Evolutionary conservation across 1,140 invertebrate species (phyloP), one percentile per base, ranked within the genome.

Genomic region (Eurosta solidaginis): DNA sequence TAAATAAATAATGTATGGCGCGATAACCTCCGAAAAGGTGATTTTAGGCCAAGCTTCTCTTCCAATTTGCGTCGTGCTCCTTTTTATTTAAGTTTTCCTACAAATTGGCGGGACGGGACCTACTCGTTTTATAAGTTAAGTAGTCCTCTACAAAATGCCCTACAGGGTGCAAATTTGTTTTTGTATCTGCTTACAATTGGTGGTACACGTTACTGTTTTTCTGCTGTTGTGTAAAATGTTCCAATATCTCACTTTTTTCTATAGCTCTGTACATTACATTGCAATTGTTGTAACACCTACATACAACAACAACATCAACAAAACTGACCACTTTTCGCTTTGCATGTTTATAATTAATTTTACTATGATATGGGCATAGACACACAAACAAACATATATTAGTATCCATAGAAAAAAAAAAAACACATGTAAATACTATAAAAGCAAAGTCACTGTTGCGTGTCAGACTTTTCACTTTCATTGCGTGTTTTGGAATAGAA

Each of bases 311-410:
- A 12, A 59, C 3, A 2, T 12, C 3, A n/a, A 33, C 27, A n/a
- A 2, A 3, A 25, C 27, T 54, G 27, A 9, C 54, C 1, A 33
- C 12, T n/a, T 14, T 29, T n/a, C 27, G 27, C 29, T 59, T 59
- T 29, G 54, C 14, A 33, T 59, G 54, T 59, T 59, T 59, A 33
- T 59, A 59, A 59, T 59, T 59, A 33, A 59, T 59, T 33, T 59
- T 29, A 33, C n/a, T n/a, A n/a, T n/a, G n/a, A n/a, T n/a, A n/a
- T n/a, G n/a, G n/a, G n/a, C n/a, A n/a, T n/a, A n/a, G n/a, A n/a
- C n/a, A n/a, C n/a, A n/a, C n/a, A n/a, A n/a, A n/a, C n/a, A n/a
- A n/a, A n/a, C n/a, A n/a, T n/a, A n/a, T n/a, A n/a, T n/a, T n/a
- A n/a, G n/a, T n/a, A n/a, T n/a, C n/a, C n/a, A n/a, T n/a, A n/a